Evolutionary conservation across 2,797 vertebrate species (phyloP).

Genomic region (Chiloscyllium punctatum): DNA sequence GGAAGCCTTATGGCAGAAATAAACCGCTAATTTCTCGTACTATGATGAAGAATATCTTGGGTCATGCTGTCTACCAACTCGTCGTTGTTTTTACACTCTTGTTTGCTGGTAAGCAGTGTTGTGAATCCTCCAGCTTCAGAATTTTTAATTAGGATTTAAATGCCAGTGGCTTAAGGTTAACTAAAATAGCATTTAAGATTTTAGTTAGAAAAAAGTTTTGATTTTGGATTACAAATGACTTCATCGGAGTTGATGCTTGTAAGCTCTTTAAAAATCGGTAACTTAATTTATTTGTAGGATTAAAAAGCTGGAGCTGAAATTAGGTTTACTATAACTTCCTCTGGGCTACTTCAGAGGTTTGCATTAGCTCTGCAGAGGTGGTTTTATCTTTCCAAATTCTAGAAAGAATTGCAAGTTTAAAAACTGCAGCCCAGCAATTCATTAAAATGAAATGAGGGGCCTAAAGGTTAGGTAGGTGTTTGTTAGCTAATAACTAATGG

Average conservation of each 20-base stretch:
- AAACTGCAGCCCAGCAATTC: not conserved
- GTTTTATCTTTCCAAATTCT: not conserved
- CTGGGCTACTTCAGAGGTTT: not conserved
- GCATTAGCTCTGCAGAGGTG: not conserved
- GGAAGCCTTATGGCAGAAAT: slow-evolving; percentile 95
- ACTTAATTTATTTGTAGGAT: not conserved
- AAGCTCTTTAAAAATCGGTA: slow-evolving; percentile 1
- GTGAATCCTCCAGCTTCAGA: not conserved
- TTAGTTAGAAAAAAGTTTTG: not conserved
- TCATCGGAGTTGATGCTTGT: not conserved
- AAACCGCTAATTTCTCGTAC: slow-evolving; percentile 97
- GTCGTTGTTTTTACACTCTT: slow-evolving; percentile 87
- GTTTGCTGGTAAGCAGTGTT: slow-evolving; percentile 77
- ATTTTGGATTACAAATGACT: not conserved
- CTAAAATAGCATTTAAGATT: not conserved
- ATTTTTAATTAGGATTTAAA: not conserved
- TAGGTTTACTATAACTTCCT: not conserved
- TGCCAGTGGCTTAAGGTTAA: not conserved
- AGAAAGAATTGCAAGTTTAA: not conserved
- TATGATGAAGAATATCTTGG: slow-evolving; percentile 99
- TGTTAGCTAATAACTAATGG: not conserved
- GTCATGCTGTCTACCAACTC: slow-evolving; percentile 91
- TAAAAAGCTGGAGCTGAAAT: not conserved
- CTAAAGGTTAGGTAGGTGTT: not conserved
- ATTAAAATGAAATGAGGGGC: not conserved